Evolutionary conservation across 2,113 vertebrate species (phyloP), one percentile per base, ranked within the genome.

Genomic region (Suricata suricatta): DNA sequence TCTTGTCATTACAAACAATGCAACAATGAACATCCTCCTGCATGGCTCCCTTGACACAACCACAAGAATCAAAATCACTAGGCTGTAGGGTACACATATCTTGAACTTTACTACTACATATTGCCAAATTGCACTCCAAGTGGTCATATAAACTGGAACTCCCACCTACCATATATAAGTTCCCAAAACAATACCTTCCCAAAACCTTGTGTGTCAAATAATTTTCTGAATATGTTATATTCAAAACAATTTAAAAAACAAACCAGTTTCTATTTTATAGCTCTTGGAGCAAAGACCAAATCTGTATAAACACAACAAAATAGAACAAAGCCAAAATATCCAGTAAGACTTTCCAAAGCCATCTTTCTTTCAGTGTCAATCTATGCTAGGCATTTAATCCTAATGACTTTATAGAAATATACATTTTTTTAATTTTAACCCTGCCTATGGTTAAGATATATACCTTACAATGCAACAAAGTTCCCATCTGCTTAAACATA

Each of bases 161-260:
- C n/a, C 64, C 21, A 90, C 66, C 41, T 79, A 83, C 15, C 66
- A 5, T 69, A 25, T 31, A 23, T n/a, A n/a, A 79, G 60, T 96
- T 97, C n/a, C 35, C 41, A 44, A 88, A 90, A 93, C 15, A 96
- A 77, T 77, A 77, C 33, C 74, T 96, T 27, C n/a, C 19, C 3
- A 82, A 95, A 52, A 74, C 17, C 7, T 86, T 47, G 57, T 50
- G 19, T 86, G 29, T 82, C 57, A 44, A 88, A 47, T 66, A 29
- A 88, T 88, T 72, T 84, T 87, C 83, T 96, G 71, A 90, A 35
- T 71, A 21, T 23, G 57, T 60, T 60, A 60, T 25, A 60, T 23
- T 60, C 57, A 33, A 6, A 97, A 77, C 21, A 97, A 80, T 81
- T 92, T 80, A 81, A 88, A 85, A 76, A 96, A 81, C 44, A 94